Evolutionary conservation across 1,140 invertebrate species (phyloP), one percentile per base, ranked within the genome.

Genomic region (Leguminivora glycinivorella): DNA sequence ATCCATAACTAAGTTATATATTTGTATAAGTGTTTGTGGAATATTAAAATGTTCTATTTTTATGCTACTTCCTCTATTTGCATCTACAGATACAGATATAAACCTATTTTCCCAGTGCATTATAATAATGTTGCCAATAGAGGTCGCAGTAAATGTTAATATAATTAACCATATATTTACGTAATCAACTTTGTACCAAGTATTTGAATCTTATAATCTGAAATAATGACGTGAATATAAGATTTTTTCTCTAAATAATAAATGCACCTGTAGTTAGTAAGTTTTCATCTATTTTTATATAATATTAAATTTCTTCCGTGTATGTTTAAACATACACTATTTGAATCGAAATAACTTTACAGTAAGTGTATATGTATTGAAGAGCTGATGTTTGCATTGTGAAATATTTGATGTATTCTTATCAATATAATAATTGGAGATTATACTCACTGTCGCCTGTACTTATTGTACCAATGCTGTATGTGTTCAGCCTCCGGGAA

Each of bases 221-320:
- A 26, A 12, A 12, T 5, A 14, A 31, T 52, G 25, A 63, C 31
- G 22, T 29, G n/a, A 63, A 63, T 31, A 1, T 1, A 22, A 17
- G 34, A 29, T 34, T 31, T 60, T 10, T n/a, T 25, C n/a, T 60
- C 12, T 26, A 58, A 14, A 1, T 58, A 58, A 14, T n/a, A 25
- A 29, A 29, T 29, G 56, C 58, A 63, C 58, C 3, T 63, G 26
- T 63, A 63, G 58, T 63, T n/a, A 52, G 17, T 52, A 63, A 63
- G 58, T 63, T 52, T 31, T 29, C 26, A 63, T 17, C 25, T 63
- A 63, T 63, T 63, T 34, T 63, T 63, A 29, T 63, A 63, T 29
- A 63, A 29, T 34, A 29, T 60, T 60, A 63, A 19, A 63, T 25
- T 17, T 9, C n/a, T 63, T 63, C 58, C 17, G 22, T 34, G 26